Evolutionary conservation across 2,888 invertebrate species (phyloP).

Genomic region (Ecdyonurus torrentis): DNA sequence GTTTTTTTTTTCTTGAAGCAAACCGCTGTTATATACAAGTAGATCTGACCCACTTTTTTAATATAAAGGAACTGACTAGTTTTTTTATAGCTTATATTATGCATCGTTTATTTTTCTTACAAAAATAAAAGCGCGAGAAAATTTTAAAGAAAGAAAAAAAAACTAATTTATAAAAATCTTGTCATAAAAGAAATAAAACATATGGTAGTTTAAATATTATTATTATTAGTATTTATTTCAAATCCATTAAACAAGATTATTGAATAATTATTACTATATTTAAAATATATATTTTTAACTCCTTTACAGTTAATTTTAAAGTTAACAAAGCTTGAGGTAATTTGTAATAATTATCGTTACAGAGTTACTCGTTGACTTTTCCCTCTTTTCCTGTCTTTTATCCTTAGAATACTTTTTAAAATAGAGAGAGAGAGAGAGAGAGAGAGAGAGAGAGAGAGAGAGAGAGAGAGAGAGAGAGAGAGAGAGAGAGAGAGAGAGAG

Average conservation of each 20-base stretch:
- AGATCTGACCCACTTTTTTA: not conserved
- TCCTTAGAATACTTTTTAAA: no score
- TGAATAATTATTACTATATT: no score
- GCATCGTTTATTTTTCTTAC: not conserved
- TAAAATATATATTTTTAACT: no score
- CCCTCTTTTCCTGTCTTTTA: not conserved
- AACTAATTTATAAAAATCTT: no score
- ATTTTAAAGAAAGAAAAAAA: no score
- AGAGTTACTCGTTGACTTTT: not conserved
- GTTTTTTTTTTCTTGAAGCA: not conserved
- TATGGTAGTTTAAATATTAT: no score
- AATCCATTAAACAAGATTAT: no score
- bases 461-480: not conserved
- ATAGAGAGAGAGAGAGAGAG: not conserved
- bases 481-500: not conserved
- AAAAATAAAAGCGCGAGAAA: not conserved
- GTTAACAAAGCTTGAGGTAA: no score
- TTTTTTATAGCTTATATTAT: not conserved
- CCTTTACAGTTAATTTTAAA: no score
- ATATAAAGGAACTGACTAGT: not conserved
- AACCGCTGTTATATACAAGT: not conserved
- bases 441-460: not conserved
- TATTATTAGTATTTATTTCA: no score
- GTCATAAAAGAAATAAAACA: no score
- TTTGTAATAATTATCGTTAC: not conserved